Evolutionary conservation across 2,113 vertebrate species (phyloP), one percentile per base, ranked within the genome.

Genomic region (Rhizomys pruinosus): DNA sequence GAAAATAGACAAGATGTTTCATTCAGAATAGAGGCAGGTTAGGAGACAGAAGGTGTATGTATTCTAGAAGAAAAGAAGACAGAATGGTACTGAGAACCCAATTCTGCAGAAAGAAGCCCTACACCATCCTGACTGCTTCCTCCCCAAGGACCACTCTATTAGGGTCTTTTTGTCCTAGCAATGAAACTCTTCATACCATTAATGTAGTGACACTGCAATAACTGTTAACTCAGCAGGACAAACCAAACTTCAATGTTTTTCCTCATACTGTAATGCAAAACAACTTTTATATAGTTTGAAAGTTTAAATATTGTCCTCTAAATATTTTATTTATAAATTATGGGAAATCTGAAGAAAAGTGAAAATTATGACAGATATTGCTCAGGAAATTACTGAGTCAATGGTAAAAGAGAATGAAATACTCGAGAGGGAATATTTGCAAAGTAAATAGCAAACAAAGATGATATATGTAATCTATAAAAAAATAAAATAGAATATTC

Each of bases 401-500:
- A 74, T 72, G 73, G 89, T 52, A 87, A 78, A 91, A 64, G n/a
- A 39, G 47, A 68, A 90, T 63, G 3, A 37, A 25, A 44, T 34
- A 3, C 63, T 76, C 72, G 89, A 81, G 84, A 89, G 66, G 79
- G 86, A 80, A 72, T 82, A 91, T 72, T 22, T 90, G 9, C 32
- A 90, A 72, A 89, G 39, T 68, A 68, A 37, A 2, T 29, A 89
- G 93, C 63, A 92, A 52, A 77, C 42, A 92, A 89, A 87, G 22
- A 22, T 87, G 69, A 77, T 71, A 72, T 59, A 59, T 61, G 9
- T 55, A 68, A 69, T 34, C 52, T 39, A 72, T 63, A 79, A 89
- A 84, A 23, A 69, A 23, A 95, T 29, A 87, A 92, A 78, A 19
- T 78, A 52, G 94, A 95, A 82, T 66, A 84, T 77, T 10, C 7